Evolutionary conservation across 1,140 invertebrate genomes (phyloP), one percentile per base, ranked within the genome.

Genomic region (Drosophila pachea): DNA sequence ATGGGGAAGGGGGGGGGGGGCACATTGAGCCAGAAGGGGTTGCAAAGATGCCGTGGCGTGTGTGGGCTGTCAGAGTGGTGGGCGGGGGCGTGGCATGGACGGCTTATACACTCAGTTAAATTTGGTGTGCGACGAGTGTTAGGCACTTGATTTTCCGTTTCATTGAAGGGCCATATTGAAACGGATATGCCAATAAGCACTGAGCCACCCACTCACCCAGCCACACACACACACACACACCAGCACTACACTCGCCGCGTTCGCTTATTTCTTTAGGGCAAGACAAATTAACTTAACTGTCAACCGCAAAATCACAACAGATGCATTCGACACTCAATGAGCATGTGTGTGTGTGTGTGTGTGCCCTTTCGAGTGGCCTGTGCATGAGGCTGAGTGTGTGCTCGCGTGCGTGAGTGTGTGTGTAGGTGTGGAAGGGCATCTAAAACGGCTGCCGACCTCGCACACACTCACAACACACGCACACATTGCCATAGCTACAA

Each of bases 261-360:
- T 56, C 53, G 52, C 56, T 69, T 69, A 58, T 68, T 63, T 62
- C 67, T 74, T 74, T 71, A 67, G 60, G n/a, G 66, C 48, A 64
- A 74, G n/a, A 62, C 64, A 82, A 83, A 83, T 83, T 84, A 84
- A 84, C 79, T 83, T 61, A 65, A 83, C 78, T 83, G 76, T 84
- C 79, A 83, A 84, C 78, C 79, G 78, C 78, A 83, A 83, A 83
- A 83, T 83, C 79, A 83, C 75, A 83, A 83, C 78, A 83, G 79
- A 84, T 84, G 78, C 78, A 83, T 79, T 76, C 65, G 79, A 42
- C 78, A 78, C 79, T 83, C 78, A 83, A 83, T 83, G 79, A 84
- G 75, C 36, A 65, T 35, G 45, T 45, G 50, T 50, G 59, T 42
- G 45, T 45, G 50, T 50, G 59, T 78, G 75, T 82, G 72, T 76